Conservation (phyloP, 1,140 invertebrate genomes). For the Cherax destructor region DNA sequence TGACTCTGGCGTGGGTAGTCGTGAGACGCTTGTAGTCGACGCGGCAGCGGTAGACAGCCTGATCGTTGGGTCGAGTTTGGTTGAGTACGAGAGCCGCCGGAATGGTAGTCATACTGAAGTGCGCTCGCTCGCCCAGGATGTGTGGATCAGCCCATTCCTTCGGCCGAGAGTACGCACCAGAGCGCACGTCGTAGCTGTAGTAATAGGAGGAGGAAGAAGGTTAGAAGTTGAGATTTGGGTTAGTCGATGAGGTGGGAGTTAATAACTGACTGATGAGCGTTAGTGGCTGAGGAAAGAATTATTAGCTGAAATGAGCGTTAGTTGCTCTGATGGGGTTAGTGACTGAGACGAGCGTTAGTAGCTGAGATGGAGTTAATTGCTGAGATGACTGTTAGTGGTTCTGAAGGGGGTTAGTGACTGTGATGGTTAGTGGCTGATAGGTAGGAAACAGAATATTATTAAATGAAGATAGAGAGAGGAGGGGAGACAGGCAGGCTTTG, state of each 20-base stretch:
- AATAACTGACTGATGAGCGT: too few relatives aligned
- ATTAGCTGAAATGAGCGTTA: too few relatives aligned
- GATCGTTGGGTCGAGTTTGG: slow-evolving; percentile 86
- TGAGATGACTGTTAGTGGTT: too few relatives aligned
- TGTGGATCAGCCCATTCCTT: slow-evolving; percentile 68
- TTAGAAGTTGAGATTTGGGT: neutral
- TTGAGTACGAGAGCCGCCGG: slow-evolving; percentile 83
- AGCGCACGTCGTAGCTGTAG: slow-evolving; percentile 66
- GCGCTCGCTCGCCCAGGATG: slow-evolving; percentile 56
- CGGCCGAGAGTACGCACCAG: slow-evolving; percentile 59
- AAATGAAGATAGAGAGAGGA: slow-evolving; percentile 6
- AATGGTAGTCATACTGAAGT: slow-evolving; percentile 59
- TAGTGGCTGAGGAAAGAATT: too few relatives aligned
- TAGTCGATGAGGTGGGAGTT: neutral
- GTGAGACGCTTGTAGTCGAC: slow-evolving; percentile 93
- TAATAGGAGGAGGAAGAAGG: neutral
- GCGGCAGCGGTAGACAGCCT: slow-evolving; percentile 90
- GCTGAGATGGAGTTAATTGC: too few relatives aligned
- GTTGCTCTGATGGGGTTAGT: too few relatives aligned
- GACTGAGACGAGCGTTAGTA: too few relatives aligned
- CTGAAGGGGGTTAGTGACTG: too few relatives aligned
- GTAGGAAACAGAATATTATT: too few relatives aligned
- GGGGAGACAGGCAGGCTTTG: neutral
- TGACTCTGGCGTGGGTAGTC: slow-evolving; percentile 91
- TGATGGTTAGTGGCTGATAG: too few relatives aligned